These are phyloP conservation scores for Cydia fagiglandana DNA, from an alignment of 1,140 invertebrate species.

Conservation along the genomic window DNA sequence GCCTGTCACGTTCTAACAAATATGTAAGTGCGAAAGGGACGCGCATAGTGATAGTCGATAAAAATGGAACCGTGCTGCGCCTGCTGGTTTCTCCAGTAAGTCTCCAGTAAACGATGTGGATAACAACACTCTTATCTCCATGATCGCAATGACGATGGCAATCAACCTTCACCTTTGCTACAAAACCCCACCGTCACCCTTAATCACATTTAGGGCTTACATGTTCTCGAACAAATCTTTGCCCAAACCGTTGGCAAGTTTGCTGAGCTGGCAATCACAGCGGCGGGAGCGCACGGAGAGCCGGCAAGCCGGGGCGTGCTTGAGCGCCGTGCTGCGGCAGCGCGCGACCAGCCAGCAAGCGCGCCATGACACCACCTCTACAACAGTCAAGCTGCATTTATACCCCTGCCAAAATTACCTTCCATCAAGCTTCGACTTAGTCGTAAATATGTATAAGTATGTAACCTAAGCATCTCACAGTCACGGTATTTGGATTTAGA, in stretches of 20 bases:
- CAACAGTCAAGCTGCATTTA: constrained; percentile 52
- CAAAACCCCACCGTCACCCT: not conserved
- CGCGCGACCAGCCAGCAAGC: constrained; percentile 51
- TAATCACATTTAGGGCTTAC: not conserved
- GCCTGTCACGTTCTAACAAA: too few relatives aligned
- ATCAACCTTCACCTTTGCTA: not conserved
- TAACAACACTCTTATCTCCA: too few relatives aligned
- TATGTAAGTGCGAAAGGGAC: too few relatives aligned
- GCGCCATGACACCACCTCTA: constrained; percentile 39
- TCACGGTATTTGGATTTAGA: too few relatives aligned
- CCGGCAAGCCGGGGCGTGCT: constrained; percentile 61
- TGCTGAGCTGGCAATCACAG: constrained; percentile 41
- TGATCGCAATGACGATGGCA: too few relatives aligned
- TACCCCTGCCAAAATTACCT: too few relatives aligned
- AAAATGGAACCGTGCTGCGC: too few relatives aligned
- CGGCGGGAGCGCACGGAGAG: constrained; percentile 45
- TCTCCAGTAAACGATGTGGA: too few relatives aligned
- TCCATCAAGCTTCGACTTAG: too few relatives aligned
- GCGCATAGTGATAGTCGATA: too few relatives aligned
- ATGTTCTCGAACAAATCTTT: not conserved
- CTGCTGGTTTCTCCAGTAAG: not conserved
- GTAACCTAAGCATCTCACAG: too few relatives aligned
- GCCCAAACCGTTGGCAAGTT: not conserved
- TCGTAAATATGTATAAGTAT: too few relatives aligned
- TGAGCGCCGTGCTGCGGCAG: constrained; percentile 41